Base-by-base conservation (phyloP, 2,797 vertebrate genomes). In the Cuculus canorus region DNA sequence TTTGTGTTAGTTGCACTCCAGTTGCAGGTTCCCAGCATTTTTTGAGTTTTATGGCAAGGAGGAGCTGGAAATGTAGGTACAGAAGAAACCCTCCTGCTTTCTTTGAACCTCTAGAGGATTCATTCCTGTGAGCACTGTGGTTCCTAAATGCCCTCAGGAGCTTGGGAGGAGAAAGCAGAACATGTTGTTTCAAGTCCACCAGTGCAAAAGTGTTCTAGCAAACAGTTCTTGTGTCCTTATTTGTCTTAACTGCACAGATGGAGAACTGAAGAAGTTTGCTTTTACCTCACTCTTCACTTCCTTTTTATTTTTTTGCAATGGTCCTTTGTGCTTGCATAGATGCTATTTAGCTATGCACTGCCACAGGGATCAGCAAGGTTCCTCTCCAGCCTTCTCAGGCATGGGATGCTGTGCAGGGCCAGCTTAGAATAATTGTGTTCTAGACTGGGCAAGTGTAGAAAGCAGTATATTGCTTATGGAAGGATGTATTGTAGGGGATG, bases 81-180 rank as follows among this genome's bases (percentile, higher is more conserved):
- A 82, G 27, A 65, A 88, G 45, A 82, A 84, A 59, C 24, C 37
- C 45, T 66, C 22, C 12, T 3, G 9, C 54, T 70, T 66, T 50
- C 77, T 75, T 66, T 66, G 43, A 88, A 77, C 12, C 10, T 73
- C 60, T 70, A 56, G 56, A 86, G 39, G 33, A 39, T 32, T 60
- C 30, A 71, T 59, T 68, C 56, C 25, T 92, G 33, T 1, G 2
- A 83, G 15, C 5, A 82, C 32, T 53, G 12, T 0, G 0, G 17
- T 71, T 88, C 48, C 64, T 64, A 76, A 32, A 19, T 61, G 41
- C 70, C 60, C 73, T 86, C 11, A 54, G 77, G 45, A 84, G 12
- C 53, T 60, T 73, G 52, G 63, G 22, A 90, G 7, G 22, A 48
- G 21, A 79, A 92, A 48, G 33, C 45, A 86, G 52, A 91, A 53